Evolutionary conservation across 2,113 vertebrate genomes (phyloP).

Genomic region (Rhynchomys soricoides): DNA sequence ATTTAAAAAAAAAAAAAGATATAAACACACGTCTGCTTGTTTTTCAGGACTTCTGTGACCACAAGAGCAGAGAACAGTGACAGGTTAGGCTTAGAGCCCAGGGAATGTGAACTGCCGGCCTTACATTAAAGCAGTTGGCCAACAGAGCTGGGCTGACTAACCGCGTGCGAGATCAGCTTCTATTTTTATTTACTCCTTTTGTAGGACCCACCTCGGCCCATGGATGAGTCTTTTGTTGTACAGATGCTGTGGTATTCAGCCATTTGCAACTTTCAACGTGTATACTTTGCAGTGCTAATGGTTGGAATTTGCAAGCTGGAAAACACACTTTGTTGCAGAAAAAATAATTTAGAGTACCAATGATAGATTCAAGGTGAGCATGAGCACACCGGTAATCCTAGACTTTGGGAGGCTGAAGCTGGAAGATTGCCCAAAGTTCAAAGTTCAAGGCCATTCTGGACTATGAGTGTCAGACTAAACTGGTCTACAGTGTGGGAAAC

Average conservation of each 20-base stretch:
- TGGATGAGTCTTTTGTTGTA: neutral
- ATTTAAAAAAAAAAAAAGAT: neutral
- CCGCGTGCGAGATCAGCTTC: neutral
- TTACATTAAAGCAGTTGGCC: neutral
- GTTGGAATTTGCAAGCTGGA: neutral
- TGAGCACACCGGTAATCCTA: neutral
- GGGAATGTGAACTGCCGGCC: neutral
- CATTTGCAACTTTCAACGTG: neutral
- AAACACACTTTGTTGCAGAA: constrained; percentile 1
- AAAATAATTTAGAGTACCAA: neutral
- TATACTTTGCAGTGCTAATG: neutral
- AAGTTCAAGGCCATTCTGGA: neutral
- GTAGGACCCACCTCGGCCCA: neutral
- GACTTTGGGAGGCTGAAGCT: neutral
- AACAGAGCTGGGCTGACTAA: neutral
- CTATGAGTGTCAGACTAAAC: neutral
- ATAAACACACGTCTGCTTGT: neutral
- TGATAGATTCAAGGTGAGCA: neutral
- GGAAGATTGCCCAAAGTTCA: neutral
- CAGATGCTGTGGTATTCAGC: neutral
- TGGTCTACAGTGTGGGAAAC: neutral
- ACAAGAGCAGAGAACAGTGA: neutral
- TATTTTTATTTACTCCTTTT: neutral
- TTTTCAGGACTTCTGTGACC: neutral
- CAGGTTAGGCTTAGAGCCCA: neutral